Evolutionary conservation across 2,113 vertebrate genomes (phyloP), one percentile per base, ranked within the genome.

Genomic region (Dicrurus megarhynchus): DNA sequence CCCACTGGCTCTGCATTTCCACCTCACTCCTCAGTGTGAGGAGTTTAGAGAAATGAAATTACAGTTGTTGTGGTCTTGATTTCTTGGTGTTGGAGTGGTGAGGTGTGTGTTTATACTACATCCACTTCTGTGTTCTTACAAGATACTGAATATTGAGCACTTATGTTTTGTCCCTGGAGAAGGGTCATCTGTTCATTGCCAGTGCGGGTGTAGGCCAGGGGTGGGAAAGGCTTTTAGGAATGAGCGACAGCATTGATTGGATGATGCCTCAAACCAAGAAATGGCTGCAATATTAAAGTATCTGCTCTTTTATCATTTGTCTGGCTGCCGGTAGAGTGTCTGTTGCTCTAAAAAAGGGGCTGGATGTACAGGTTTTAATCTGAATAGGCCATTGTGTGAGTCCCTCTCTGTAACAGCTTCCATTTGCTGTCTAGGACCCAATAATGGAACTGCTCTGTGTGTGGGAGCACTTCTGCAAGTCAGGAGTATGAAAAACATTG

Each of bases 301-400:
- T 71, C 52, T 60, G 10, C 22, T 68, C 16, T 87, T 91, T 63
- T 68, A 68, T 56, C 32, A 6, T 71, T 75, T 78, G 53, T 46
- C 87, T 85, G 73, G 14, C 60, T 89, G 65, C 69, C 81, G 37
- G n/a, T 6, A 37, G 52, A n/a, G 9, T 42, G 68, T 67, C 60
- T 87, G 18, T 26, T 68, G 39, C 79, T 84, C 69, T 32, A 53
- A 79, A 44, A 86, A 87, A 85, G 28, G 53, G 64, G 22, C 28
- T 92, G 56, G 55, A 42, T 74, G 41, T 42, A 63, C n/a, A 77
- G 23, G 14, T 87, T 91, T 42, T 81, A 65, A 79, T 75, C 47
- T 92, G 87, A 96, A 87, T 64, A 79, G 65, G 53, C 94, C 60
- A 64, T 71, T 95, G 77, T 95, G 39, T 52, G 49, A 74, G 60